These are phyloP conservation scores for Amblyjoppa proteus DNA, from an alignment of 2,888 invertebrate genomes.

Conservation along the genomic window DNA sequence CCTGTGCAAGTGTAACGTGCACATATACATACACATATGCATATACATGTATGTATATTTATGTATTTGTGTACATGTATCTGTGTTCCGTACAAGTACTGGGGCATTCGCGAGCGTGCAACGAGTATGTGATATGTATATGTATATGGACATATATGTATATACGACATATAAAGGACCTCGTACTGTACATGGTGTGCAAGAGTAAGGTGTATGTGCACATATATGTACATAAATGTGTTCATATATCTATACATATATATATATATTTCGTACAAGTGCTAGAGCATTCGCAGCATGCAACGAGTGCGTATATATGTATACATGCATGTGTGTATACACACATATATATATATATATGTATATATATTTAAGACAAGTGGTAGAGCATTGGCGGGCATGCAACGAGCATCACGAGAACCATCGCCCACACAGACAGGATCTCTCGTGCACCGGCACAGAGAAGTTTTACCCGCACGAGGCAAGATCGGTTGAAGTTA, in stretches of 20 bases:
- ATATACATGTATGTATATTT: background rate
- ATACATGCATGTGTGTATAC: background rate
- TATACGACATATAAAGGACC: too few species aligned
- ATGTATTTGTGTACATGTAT: constrained; percentile 21
- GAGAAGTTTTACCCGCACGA: background rate
- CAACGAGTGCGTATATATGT: background rate
- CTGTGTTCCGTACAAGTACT: background rate
- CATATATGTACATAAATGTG: too few species aligned
- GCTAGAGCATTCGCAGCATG: background rate
- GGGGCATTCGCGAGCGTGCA: background rate
- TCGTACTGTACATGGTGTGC: too few species aligned
- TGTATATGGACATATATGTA: too few species aligned
- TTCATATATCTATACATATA: background rate
- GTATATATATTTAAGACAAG: background rate
- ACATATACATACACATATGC: background rate
- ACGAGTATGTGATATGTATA: background rate
- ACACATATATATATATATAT: background rate
- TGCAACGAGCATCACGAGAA: background rate
- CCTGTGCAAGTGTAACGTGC: background rate
- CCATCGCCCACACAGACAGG: background rate
- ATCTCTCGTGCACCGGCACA: background rate
- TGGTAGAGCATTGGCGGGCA: background rate
- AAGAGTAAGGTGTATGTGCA: too few species aligned
- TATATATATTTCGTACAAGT: constrained; percentile 38
- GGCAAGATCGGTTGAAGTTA: background rate